Conservation (phyloP, 2,113 vertebrate genomes). For the Oreocharis arfaki region DNA sequence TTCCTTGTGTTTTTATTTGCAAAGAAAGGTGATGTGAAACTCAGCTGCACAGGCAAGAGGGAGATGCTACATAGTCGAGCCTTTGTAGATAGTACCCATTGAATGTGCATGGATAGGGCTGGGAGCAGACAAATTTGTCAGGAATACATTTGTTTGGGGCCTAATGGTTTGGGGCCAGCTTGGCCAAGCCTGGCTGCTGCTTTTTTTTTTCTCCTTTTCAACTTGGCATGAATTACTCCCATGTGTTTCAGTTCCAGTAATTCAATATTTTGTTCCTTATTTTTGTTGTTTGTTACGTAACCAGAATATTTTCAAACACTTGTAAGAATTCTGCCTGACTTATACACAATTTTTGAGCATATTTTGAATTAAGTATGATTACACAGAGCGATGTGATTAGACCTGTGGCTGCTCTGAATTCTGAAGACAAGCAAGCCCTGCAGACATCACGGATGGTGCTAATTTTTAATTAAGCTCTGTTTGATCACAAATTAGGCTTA, state of each 20-base stretch:
- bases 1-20: not conserved
- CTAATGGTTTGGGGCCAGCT: not conserved
- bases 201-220: not conserved
- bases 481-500: conserved; percentile 22
- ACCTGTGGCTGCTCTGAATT: conserved; percentile 8
- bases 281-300: conserved; percentile 54
- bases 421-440: not conserved
- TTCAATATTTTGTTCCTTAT: conserved; percentile 44
- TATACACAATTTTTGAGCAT: conserved; percentile 3
- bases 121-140: not conserved
- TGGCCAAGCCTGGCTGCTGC: conserved; percentile 28
- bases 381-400: conserved; percentile 21
- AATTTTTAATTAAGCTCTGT: conserved; percentile 39
- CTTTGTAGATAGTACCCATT: not conserved
- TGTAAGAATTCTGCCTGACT: not conserved
- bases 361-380: conserved; percentile 25
- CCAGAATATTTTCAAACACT: conserved; percentile 54
- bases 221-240: conserved; percentile 31
- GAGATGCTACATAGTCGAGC: not conserved
- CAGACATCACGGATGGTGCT: not conserved
- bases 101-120: not conserved
- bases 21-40: not conserved
- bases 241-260: conserved; percentile 32
- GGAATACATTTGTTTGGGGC: not conserved
- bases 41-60: not conserved